These are phyloP conservation scores for Percopsis omiscomaycus DNA, from an alignment of 2,797 vertebrate species.

Conservation along the genomic window DNA sequence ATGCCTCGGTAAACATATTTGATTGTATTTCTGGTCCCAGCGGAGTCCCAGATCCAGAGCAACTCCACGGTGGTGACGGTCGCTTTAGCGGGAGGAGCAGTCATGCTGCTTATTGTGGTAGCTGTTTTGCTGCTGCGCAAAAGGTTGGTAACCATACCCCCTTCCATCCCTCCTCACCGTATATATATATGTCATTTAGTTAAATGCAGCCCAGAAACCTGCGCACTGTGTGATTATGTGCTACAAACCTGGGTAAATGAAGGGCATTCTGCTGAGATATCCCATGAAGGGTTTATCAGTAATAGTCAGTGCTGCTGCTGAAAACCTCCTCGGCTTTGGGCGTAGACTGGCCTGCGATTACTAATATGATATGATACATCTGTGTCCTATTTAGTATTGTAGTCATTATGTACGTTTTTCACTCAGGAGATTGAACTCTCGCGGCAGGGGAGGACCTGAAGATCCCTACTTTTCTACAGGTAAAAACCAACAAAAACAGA, in stretches of 20 bases:
- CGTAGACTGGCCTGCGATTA: conserved; percentile 53
- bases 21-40: conserved; percentile 40
- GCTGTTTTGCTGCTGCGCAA: conserved; percentile 78
- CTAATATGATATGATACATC: conserved; percentile 35
- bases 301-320: conserved; percentile 47
- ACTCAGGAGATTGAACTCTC: conserved; percentile 79
- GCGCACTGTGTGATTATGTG: conserved; percentile 53
- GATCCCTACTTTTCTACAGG: conserved; percentile 92
- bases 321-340: conserved; percentile 45
- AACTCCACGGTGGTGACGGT: conserved; percentile 80
- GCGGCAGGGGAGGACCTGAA: conserved; percentile 81
- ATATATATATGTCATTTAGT: conserved; percentile 46
- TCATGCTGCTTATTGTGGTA: conserved; percentile 78
- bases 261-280: conserved; percentile 27
- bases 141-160: conserved; percentile 72
- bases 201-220: conserved; percentile 51
- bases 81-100: conserved; percentile 64
- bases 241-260: conserved; percentile 36
- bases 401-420: conserved; percentile 53
- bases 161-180: conserved; percentile 11
- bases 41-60: conserved; percentile 72
- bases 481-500: conserved; percentile 54
- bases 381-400: conserved; percentile 39
- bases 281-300: conserved; percentile 51
- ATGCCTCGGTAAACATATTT: conserved; percentile 18